Evolutionary conservation across 1,140 invertebrate genomes (phyloP).

Genomic region (Saccostrea echinata): DNA sequence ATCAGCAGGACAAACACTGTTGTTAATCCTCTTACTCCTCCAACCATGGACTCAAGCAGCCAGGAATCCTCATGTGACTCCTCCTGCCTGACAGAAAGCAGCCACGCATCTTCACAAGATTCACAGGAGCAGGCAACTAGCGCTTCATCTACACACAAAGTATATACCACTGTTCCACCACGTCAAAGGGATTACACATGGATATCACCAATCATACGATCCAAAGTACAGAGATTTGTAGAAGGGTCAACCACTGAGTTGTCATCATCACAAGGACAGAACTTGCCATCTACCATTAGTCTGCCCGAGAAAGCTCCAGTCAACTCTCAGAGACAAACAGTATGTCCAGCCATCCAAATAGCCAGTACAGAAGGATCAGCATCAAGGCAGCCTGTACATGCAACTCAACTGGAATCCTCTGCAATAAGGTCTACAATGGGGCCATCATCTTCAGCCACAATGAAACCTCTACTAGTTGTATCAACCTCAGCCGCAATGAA

Average conservation of each 20-base stretch:
- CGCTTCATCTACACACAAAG: not conserved
- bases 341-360: not conserved
- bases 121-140: not conserved
- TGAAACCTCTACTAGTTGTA: no score
- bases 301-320: not conserved
- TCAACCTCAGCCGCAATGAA: not conserved
- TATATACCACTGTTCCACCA: not conserved
- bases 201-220: not conserved
- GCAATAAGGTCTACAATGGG: not conserved
- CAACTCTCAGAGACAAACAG: not conserved
- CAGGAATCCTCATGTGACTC: not conserved
- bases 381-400: not conserved
- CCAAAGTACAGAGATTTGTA: not conserved
- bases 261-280: not conserved
- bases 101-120: not conserved
- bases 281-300: not conserved
- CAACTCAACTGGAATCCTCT: not conserved
- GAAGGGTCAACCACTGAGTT: not conserved
- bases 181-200: not conserved
- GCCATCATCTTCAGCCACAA: no score
- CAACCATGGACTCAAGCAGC: not conserved
- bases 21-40: conserved; percentile 1
- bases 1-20: conserved; percentile 5
- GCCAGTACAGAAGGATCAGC: not conserved
- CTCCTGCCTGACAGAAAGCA: not conserved